These are phyloP conservation scores for Echiichthys vipera DNA, from an alignment of 2,797 vertebrate genomes.

Conservation along the genomic window DNA sequence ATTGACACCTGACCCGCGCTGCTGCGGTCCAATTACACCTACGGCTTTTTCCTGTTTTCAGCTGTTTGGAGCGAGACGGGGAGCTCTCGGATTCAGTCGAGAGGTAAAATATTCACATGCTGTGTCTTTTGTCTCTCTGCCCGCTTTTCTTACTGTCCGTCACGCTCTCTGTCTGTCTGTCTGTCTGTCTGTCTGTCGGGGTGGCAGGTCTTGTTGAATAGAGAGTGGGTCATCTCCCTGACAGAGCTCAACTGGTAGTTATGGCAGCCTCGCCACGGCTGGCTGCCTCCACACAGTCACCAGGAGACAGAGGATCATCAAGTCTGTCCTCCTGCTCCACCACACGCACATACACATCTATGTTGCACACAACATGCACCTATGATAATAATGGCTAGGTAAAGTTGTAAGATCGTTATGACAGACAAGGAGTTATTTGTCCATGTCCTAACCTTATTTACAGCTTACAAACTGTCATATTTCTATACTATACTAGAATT, in stretches of 20 bases:
- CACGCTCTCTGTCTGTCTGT: conserved; percentile 38
- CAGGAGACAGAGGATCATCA: conserved; percentile 78
- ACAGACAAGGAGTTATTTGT: conserved; percentile 23
- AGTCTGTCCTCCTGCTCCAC: conserved; percentile 63
- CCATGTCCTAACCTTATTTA: conserved; percentile 4
- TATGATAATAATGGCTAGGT: conserved; percentile 40
- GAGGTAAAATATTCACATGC: conserved; percentile 70
- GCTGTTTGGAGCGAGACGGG: conserved; percentile 44
- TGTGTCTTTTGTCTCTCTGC: conserved; percentile 62
- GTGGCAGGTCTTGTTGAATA: conserved; percentile 77
- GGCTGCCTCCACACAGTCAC: conserved; percentile 78
- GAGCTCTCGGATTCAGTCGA: conserved; percentile 33
- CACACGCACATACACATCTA: conserved; percentile 41
- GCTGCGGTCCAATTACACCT: conserved; percentile 77
- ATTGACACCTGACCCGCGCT: conserved; percentile 70
- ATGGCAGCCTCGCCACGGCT: conserved; percentile 80
- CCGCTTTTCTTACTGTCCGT: conserved; percentile 59
- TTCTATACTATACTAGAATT: too few relatives aligned
- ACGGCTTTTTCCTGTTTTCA: conserved; percentile 62
- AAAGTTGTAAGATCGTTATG: conserved; percentile 42
- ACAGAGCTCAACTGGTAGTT: conserved; percentile 84
- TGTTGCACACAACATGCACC: conserved; percentile 48
- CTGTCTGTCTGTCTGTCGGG: conserved; percentile 68
- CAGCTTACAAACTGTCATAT: not conserved
- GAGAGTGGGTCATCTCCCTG: conserved; percentile 80